Evolutionary conservation across 1,140 invertebrate species (phyloP).

Genomic region (Drosophila tropicalis): DNA sequence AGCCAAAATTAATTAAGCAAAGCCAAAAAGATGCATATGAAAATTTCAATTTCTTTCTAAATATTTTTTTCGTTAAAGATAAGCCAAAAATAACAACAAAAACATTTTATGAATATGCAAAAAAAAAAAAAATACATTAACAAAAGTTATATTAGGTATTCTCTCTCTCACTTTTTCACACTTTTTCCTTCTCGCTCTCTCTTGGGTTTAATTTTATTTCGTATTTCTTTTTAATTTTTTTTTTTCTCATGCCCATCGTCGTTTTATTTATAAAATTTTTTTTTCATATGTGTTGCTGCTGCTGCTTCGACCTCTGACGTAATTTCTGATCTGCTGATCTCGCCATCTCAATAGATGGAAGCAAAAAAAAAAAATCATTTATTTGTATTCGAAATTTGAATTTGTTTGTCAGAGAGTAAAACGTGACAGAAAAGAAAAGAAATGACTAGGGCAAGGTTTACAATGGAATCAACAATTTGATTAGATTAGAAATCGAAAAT

Average conservation of each 20-base stretch:
- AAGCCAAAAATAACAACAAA: constrained; percentile 55
- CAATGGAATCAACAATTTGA: neutral
- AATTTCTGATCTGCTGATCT: constrained; percentile 56
- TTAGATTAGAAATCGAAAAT: constrained; percentile 11
- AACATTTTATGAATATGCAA: constrained; percentile 49
- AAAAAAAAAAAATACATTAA: neutral
- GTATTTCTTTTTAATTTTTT: constrained; percentile 15
- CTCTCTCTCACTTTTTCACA: neutral
- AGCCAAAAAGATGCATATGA: constrained; percentile 17
- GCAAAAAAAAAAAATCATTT: constrained; percentile 21
- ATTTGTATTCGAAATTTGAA: constrained; percentile 10
- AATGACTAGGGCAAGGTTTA: constrained; percentile 10
- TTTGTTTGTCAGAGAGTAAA: constrained; percentile 24
- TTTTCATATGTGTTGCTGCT: constrained; percentile 39
- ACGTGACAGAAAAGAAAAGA: constrained; percentile 39
- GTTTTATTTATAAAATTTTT: constrained; percentile 54
- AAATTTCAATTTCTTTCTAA: constrained; percentile 8
- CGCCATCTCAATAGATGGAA: constrained; percentile 26
- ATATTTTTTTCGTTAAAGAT: constrained; percentile 52
- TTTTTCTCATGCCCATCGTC: constrained; percentile 24
- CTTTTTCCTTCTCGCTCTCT: neutral
- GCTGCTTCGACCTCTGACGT: constrained; percentile 63
- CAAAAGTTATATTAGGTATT: neutral
- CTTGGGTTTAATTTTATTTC: constrained; percentile 4
- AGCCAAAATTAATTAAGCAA: constrained; percentile 45